Base-by-base conservation (phyloP, 2,888 invertebrate genomes). In the Lasioglossum vierecki region DNA sequence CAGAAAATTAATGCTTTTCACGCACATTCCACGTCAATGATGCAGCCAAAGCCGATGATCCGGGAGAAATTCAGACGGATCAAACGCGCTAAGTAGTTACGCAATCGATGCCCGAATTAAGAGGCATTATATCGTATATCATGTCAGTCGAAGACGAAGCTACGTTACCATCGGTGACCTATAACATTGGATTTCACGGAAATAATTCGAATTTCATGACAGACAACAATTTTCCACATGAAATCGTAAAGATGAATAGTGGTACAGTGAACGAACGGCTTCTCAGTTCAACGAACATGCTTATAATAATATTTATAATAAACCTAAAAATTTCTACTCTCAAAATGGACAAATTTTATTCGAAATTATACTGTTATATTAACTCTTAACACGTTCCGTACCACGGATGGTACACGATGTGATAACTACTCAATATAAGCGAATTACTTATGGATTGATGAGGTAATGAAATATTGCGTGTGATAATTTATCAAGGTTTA, bases 21-120 rank as follows among this genome's bases (percentile, higher is more conserved):
- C 63, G 30, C 39, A 35, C 53, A 78, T 80, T 78, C 76, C 60
- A 60, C 73, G 57, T 76, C 60, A 49, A 74, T 68, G 63, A 63
- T 57, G 74, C 57, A 60, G 46, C 68, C 63, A 46, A 74, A 41
- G n/a, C 18, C 18, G 35, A 78, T 46, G 73, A 86, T 88, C 71
- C 78, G 41, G 49, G 72, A 82, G 84, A 88, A 73, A 85, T 84
- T 86, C 22, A 44, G 63, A 71, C 76, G 70, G 76, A 82, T 49
- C 63, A 71, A 80, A 63, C 66, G 53, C 49, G 66, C 53, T 26
- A 39, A 6, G 22, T 22, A 13, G 68, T 82, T 80, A 15, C n/a
- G 71, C 80, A 80, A 88, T 82, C 60, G n/a, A 26, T 57, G 18
- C 75, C 66, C 41, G 60, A 82, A 76, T 86, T 84, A 76, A 86